Evolutionary conservation across 2,113 vertebrate species (phyloP).

Genomic region (Elachura formosa): DNA sequence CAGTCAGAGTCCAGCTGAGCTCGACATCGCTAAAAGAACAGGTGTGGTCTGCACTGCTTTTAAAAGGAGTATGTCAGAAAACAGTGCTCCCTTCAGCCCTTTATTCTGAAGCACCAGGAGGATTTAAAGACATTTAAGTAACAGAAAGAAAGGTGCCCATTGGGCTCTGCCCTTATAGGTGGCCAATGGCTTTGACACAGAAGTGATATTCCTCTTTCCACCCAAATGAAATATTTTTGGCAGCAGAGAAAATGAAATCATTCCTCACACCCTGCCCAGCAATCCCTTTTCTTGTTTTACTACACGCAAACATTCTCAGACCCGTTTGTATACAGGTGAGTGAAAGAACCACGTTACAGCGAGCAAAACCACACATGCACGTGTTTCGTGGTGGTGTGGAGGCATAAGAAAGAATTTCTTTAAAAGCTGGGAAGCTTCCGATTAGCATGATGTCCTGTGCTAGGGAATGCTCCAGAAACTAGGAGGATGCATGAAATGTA

Average conservation of each 20-base stretch:
- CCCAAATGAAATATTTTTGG: background rate
- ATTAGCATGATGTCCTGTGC: background rate
- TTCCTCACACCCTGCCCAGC: background rate
- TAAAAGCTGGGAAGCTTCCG: background rate
- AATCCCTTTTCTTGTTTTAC: background rate
- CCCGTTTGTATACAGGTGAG: background rate
- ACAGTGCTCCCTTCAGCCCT: background rate
- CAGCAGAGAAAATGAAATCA: background rate
- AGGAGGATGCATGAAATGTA: background rate
- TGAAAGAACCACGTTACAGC: background rate
- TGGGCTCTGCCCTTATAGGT: background rate
- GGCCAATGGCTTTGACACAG: background rate
- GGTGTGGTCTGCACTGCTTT: background rate
- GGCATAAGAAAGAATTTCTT: background rate
- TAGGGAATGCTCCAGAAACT: background rate
- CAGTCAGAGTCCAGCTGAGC: accelerated
- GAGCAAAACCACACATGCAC: background rate
- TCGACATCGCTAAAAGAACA: background rate
- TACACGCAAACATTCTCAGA: background rate
- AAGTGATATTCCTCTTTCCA: background rate
- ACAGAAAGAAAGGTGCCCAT: background rate
- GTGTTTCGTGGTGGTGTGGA: background rate
- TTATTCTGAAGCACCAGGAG: background rate
- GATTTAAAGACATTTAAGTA: background rate
- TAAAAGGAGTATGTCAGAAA: background rate